phyloP scores from a whole-genome alignment of 2,888 invertebrate species.

The Megalurothrips usitatus region DNA sequence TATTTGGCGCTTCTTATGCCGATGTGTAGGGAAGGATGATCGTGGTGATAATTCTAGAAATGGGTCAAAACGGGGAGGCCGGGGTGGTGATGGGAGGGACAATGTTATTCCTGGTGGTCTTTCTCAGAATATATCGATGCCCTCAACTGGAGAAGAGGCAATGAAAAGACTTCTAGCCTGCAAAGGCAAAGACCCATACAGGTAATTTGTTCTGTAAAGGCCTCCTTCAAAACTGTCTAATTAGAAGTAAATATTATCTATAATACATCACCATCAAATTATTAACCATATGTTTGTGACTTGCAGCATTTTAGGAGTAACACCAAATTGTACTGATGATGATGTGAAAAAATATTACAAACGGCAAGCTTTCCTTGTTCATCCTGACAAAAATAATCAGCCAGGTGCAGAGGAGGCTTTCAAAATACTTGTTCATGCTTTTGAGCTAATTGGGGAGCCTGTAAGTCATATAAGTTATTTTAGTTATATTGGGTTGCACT shows the following conservation, averaged over 20 bases:
- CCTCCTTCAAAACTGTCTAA: neutral
- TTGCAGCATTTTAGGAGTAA: slow-evolving; percentile 77
- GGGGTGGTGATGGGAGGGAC: neutral
- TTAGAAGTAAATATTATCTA: neutral
- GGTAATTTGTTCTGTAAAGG: slow-evolving; percentile 43
- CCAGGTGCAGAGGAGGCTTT: slow-evolving; percentile 95
- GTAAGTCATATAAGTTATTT: slow-evolving; percentile 50
- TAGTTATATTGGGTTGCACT: neutral
- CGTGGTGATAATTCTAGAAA: neutral
- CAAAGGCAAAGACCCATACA: slow-evolving; percentile 94
- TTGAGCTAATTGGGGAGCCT: slow-evolving; percentile 89
- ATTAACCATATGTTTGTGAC: slow-evolving; percentile 32
- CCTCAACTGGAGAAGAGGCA: slow-evolving; percentile 88
- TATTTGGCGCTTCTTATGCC: slow-evolving; percentile 18
- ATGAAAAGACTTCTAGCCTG: slow-evolving; percentile 89
- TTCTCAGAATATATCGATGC: slow-evolving; percentile 71
- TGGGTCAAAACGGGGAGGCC: neutral
- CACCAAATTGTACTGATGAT: slow-evolving; percentile 82
- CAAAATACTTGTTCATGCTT: slow-evolving; percentile 91
- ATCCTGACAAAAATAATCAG: slow-evolving; percentile 93
- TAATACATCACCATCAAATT: no score
- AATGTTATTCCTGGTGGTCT: slow-evolving; percentile 50
- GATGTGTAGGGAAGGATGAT: neutral
- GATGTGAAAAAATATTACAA: slow-evolving; percentile 93
- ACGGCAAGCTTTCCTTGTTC: slow-evolving; percentile 87